Base-by-base conservation (phyloP, 2,888 invertebrate genomes). In the Ischnura elegans region DNA sequence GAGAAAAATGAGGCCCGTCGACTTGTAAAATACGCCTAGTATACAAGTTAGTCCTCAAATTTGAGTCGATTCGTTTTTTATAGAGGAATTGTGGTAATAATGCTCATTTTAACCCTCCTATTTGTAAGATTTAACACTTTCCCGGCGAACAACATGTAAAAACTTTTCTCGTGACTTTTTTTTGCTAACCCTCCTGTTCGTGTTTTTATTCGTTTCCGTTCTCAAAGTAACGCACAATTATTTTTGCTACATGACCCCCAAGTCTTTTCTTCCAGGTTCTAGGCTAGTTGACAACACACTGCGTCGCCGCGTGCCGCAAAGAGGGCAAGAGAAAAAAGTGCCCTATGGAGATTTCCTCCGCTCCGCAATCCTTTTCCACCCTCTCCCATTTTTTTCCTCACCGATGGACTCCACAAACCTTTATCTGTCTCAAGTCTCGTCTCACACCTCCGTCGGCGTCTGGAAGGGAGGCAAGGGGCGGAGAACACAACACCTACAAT, bases 371-470 rank as follows among this genome's bases (percentile, higher is more conserved):
- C 55, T 42, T 21, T 42, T 8, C 42, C 51, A 47, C 4, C 46
- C 45, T 46, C 25, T n/a, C 46, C 46, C 86, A n/a, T n/a, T n/a
- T 43, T 86, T 76, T 36, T 76, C 13, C 36, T 76, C 76, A 36
- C 76, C 76, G 76, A 76, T 76, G 45, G 46, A 55, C 90, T 42
- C 47, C 90, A 61, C 55, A 61, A 90, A 55, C 61, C 61, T 90
- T 90, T 87, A 87, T 87, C 87, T 55, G 51, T 61, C 55, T 90
- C 55, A 76, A 36, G 36, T 36, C 76, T 10, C 76, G 10, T 76
- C 76, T 10, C 76, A 36, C 76, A 6, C 76, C 4, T 36, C 13
- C 2, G 36, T 25, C 25, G 8, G 51, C 51, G 51, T 51, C 51
- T 51, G 51, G 51, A 36, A 87, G 36, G 85, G 43, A 10, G n/a